Evolutionary conservation across 2,797 vertebrate species (phyloP).

Genomic region (Squalus acanthias): DNA sequence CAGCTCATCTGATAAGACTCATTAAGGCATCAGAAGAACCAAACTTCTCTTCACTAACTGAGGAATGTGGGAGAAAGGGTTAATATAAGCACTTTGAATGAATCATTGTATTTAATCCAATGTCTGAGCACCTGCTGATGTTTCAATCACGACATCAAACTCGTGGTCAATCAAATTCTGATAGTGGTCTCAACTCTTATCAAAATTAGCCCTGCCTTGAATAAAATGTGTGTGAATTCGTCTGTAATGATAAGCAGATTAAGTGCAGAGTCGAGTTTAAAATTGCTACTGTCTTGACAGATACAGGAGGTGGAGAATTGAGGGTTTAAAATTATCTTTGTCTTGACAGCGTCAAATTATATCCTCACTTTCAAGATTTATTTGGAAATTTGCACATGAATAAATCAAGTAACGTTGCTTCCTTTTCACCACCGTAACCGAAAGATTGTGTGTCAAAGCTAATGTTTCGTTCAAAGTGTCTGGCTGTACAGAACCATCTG

Average conservation of each 20-base stretch:
- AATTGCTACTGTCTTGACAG: background rate
- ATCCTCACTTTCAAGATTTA: constrained; percentile 21
- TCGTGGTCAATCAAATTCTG: background rate
- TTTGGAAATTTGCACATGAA: constrained; percentile 26
- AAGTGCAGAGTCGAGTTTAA: background rate
- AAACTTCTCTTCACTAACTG: background rate
- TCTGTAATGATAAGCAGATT: constrained; percentile 23
- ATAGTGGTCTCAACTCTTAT: background rate
- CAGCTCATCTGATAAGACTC: background rate
- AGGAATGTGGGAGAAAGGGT: background rate
- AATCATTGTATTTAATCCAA: background rate
- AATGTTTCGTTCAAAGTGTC: constrained; percentile 8
- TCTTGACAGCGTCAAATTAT: constrained; percentile 31
- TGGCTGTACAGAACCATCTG: constrained; percentile 18
- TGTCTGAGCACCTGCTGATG: background rate
- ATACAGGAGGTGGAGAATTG: background rate
- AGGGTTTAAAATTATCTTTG: constrained; percentile 27
- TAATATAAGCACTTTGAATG: background rate
- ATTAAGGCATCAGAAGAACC: background rate
- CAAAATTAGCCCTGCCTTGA: background rate
- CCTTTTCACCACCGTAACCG: background rate
- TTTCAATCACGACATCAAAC: background rate
- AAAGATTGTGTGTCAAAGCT: background rate
- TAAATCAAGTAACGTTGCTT: background rate
- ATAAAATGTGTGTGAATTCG: background rate